Evolutionary conservation across 1,140 invertebrate genomes (phyloP), one percentile per base, ranked within the genome.

Genomic region (Monochamus saltuarius): DNA sequence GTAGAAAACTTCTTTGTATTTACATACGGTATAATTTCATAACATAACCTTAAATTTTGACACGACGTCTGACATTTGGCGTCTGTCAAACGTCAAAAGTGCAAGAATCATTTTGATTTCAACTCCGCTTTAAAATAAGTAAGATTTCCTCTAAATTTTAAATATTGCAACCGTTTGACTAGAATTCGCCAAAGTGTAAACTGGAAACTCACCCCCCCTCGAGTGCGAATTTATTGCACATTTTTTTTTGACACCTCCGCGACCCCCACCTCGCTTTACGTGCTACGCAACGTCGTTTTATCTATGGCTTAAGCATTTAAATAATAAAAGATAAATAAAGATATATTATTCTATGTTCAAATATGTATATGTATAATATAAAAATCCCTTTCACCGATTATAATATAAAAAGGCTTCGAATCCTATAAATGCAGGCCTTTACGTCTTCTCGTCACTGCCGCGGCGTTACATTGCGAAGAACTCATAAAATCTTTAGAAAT

Each of bases 361-460:
- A 63, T 57, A 58, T 61, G 54, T 61, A 56, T 64, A 64, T 61
- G 52, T 60, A 60, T 45, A 59, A 67, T 54, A 64, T 59, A 40
- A 59, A 65, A 70, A 56, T 69, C 72, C 72, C 72, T 68, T 71
- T 72, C 70, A 73, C 72, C 72, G 64, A 65, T 63, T 69, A 71
- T 37, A 56, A 61, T 63, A 70, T 65, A 70, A 62, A 61, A 64
- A 69, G 59, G 61, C 61, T 64, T 66, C 53, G 56, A 64, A 59
- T 64, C 51, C 56, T 39, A 29, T 56, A 50, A 52, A 16, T 52
- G 17, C 51, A 59, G 39, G n/a, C 36, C 17, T 52, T 14, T 46
- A n/a, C 42, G 46, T 14, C 40, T 16, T 37, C 51, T 52, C 51
- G 56, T 61, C 58, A 65, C 51, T 61, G 38, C 29, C 34, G 43